Conservation (phyloP, 1,140 invertebrate genomes). For the Nasonia giraulti region DNA sequence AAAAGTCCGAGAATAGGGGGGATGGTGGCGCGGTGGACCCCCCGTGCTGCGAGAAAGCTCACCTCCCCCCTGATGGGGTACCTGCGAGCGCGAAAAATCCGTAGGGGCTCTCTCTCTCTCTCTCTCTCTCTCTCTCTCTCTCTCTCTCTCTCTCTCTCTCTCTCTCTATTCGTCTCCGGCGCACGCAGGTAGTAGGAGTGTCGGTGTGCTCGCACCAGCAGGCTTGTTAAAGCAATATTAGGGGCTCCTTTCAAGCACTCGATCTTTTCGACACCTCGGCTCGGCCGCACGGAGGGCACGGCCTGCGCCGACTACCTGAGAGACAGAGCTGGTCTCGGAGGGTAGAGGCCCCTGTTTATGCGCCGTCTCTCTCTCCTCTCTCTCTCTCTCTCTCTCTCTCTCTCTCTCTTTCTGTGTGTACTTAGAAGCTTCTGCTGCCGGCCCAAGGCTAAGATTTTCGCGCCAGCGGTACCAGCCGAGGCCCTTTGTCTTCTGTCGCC, state of each 20-base stretch:
- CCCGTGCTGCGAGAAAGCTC: slow-evolving; percentile 19
- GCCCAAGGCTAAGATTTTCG: neutral
- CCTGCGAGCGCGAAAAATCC: slow-evolving; percentile 21
- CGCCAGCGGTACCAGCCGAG: slow-evolving; percentile 51
- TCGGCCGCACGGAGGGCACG: slow-evolving; percentile 45
- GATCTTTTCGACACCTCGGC: slow-evolving; percentile 58
- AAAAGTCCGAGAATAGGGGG: neutral
- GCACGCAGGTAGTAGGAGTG: slow-evolving; percentile 35
- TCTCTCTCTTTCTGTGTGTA: neutral
- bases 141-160: too few relatives aligned
- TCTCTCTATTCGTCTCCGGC: neutral
- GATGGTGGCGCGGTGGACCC: slow-evolving; percentile 8
- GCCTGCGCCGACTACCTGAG: neutral
- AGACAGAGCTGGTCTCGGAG: neutral
- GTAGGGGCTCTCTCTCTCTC: neutral
- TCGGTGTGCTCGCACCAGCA: slow-evolving; percentile 39
- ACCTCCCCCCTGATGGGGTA: neutral
- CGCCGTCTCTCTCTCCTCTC: too few relatives aligned
- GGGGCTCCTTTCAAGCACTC: slow-evolving; percentile 51
- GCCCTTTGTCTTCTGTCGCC: slow-evolving; percentile 44
- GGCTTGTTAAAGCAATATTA: slow-evolving; percentile 65
- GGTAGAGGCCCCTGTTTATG: neutral
- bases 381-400: too few relatives aligned
- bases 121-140: too few relatives aligned
- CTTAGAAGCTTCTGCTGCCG: neutral